Evolutionary conservation across 2,113 vertebrate species (phyloP).

Genomic region (Mormyrus lacerda): DNA sequence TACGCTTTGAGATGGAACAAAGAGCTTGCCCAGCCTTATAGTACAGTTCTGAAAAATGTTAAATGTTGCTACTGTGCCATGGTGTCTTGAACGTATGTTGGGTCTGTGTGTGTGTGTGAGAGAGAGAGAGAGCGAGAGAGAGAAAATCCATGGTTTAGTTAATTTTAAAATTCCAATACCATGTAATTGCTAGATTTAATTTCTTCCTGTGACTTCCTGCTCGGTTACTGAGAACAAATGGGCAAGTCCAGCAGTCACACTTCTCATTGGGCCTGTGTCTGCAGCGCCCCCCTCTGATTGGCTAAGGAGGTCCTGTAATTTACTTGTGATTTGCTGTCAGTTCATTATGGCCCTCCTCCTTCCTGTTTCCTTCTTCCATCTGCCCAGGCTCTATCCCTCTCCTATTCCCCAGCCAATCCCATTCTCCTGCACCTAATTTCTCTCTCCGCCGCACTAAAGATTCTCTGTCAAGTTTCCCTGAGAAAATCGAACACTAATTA

Average conservation of each 20-base stretch:
- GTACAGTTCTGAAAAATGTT: too few relatives aligned
- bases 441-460: constrained; percentile 51
- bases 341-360: constrained; percentile 45
- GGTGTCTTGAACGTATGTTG: too few relatives aligned
- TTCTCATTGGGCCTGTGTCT: neutral
- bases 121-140: too few relatives aligned
- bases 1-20: too few relatives aligned
- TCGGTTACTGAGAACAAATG: neutral
- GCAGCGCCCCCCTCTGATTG: neutral
- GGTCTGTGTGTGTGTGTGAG: too few relatives aligned
- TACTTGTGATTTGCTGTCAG: neutral
- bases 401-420: constrained; percentile 27
- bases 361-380: neutral
- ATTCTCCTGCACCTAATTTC: constrained; percentile 38
- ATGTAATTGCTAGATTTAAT: neutral
- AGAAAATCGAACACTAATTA: constrained; percentile 43
- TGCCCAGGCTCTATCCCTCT: neutral
- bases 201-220: neutral
- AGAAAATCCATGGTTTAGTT: too few relatives aligned
- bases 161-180: too few relatives aligned
- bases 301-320: neutral
- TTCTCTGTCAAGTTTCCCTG: constrained; percentile 52
- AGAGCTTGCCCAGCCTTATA: too few relatives aligned
- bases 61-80: too few relatives aligned
- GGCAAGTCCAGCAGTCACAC: neutral